Evolutionary conservation across 2,888 invertebrate genomes (phyloP).

Genomic region (Torymus aiolomorphi): DNA sequence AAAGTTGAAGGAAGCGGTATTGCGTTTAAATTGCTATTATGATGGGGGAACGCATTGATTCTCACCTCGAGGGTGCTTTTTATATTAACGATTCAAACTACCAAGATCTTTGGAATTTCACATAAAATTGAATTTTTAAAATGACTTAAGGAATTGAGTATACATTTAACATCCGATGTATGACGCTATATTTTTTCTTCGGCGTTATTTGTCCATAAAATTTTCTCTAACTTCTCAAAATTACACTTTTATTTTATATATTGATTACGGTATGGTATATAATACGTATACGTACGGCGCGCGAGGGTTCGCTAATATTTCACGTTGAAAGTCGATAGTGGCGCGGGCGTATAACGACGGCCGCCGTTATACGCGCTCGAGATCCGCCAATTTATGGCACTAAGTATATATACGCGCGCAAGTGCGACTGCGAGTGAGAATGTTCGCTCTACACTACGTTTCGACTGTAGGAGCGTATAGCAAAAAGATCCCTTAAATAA

Average conservation of each 20-base stretch:
- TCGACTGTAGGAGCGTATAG: not conserved
- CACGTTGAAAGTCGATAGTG: conserved; percentile 33
- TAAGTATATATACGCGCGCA: not conserved
- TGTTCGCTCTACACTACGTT: not conserved
- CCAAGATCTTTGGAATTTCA: too few relatives aligned
- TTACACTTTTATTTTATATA: conserved; percentile 24
- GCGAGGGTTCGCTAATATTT: not conserved
- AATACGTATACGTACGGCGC: not conserved
- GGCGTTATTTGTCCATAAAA: too few relatives aligned
- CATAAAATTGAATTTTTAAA: too few relatives aligned
- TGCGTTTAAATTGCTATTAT: too few relatives aligned
- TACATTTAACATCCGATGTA: too few relatives aligned
- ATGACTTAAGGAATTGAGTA: too few relatives aligned
- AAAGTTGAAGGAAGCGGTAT: too few relatives aligned
- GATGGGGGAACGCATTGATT: too few relatives aligned
- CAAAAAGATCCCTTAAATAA: conserved; percentile 21
- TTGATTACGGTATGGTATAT: not conserved
- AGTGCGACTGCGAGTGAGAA: too few relatives aligned
- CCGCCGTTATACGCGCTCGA: not conserved
- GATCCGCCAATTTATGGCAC: conserved; percentile 20
- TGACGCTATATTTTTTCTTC: too few relatives aligned
- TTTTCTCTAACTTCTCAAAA: not conserved
- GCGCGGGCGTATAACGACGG: not conserved
- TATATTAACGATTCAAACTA: too few relatives aligned
- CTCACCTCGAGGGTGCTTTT: too few relatives aligned